Evolutionary conservation across 2,888 invertebrate species (phyloP).

Genomic region (Drosophila kambysellisi): DNA sequence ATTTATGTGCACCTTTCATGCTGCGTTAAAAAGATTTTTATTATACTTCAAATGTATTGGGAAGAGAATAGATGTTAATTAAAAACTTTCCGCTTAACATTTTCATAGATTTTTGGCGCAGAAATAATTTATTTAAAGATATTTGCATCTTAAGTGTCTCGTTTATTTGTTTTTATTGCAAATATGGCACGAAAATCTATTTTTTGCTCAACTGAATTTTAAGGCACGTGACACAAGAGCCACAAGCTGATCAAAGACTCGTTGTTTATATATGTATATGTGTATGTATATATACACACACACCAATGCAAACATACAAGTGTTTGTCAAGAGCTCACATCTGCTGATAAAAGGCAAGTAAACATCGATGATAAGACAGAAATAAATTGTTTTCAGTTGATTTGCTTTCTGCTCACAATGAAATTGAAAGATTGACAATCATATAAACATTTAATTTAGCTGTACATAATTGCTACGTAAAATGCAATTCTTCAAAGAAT

Average conservation of each 20-base stretch:
- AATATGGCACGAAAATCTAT: slow-evolving; percentile 9
- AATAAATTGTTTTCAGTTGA: slow-evolving; percentile 22
- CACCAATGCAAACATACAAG: slow-evolving; percentile 6
- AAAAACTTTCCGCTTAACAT: background rate
- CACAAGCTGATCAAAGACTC: slow-evolving; percentile 1
- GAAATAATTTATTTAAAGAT: background rate
- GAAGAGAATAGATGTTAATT: background rate
- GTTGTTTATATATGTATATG: background rate
- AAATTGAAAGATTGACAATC: slow-evolving; percentile 9
- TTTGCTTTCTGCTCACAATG: slow-evolving; percentile 24
- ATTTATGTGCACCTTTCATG: background rate
- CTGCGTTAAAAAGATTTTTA: background rate
- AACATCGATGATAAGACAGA: slow-evolving; percentile 33
- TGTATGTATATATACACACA: background rate
- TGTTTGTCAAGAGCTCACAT: slow-evolving; percentile 20
- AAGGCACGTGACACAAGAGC: slow-evolving; percentile 34
- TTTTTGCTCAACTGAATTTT: slow-evolving; percentile 17
- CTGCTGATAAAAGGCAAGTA: slow-evolving; percentile 27
- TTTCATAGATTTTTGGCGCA: background rate
- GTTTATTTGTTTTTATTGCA: background rate
- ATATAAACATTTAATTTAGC: background rate
- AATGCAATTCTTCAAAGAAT: background rate
- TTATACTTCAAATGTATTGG: background rate
- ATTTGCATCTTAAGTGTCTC: background rate
- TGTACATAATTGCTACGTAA: background rate